phyloP scores from a whole-genome alignment of 2,888 invertebrate genomes.

The Caprella mutica region DNA sequence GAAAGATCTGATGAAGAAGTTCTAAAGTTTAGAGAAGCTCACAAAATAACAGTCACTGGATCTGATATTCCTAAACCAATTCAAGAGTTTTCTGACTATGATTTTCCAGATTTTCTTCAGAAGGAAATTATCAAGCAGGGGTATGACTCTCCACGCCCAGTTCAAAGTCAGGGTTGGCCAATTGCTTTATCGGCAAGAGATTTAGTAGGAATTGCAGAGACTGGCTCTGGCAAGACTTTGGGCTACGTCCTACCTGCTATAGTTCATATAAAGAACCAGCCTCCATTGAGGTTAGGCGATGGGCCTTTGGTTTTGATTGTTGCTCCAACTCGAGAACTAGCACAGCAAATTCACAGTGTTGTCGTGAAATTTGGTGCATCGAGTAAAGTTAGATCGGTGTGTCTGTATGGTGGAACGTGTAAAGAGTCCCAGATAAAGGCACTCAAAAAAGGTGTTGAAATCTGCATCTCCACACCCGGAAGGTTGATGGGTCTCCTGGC shows the following conservation, averaged over 20 bases:
- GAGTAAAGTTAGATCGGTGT: slow-evolving; percentile 79
- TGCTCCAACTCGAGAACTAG: slow-evolving; percentile 79
- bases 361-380: slow-evolving; percentile 80
- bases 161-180: slow-evolving; percentile 94
- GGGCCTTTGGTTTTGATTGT: slow-evolving; percentile 85
- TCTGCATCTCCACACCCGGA: slow-evolving; percentile 92
- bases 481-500: slow-evolving; percentile 88
- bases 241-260: slow-evolving; percentile 78
- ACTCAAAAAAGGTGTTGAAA: slow-evolving; percentile 76
- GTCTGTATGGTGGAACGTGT: slow-evolving; percentile 95
- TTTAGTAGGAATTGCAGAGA: slow-evolving; percentile 44
- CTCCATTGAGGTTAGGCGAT: slow-evolving; percentile 70
- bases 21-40: slow-evolving; percentile 61
- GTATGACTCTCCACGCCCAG: slow-evolving; percentile 60
- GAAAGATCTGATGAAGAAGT: slow-evolving; percentile 58
- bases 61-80: slow-evolving; percentile 72
- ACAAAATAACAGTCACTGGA: slow-evolving; percentile 81
- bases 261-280: slow-evolving; percentile 86
- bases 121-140: slow-evolving; percentile 50
- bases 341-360: slow-evolving; percentile 82
- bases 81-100: slow-evolving; percentile 77
- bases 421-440: slow-evolving; percentile 84
- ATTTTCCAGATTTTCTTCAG: slow-evolving; percentile 77
- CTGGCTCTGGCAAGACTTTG: slow-evolving; percentile 36
- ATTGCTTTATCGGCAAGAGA: slow-evolving; percentile 48